Base-by-base conservation (phyloP, 2,888 invertebrate genomes). In the Drosophila algonquin region DNA sequence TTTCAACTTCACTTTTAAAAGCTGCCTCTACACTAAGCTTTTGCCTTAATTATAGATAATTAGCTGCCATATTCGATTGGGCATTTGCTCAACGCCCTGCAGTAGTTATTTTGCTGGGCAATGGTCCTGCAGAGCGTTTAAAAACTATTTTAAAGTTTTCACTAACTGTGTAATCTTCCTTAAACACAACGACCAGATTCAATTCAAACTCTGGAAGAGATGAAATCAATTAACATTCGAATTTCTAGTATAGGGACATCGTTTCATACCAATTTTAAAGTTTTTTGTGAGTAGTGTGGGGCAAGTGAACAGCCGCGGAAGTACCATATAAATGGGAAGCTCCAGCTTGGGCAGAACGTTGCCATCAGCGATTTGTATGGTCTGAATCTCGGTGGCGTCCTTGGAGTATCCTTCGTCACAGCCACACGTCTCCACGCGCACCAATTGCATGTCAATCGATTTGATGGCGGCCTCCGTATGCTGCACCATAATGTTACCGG, bases 311-410 rank as follows among this genome's bases (percentile, higher is more conserved):
- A 99, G 94, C 55, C 99, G 93, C 59, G 99, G 99, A 92, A 99
- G 96, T 90, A 98, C 95, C 98, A 99, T 98, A 93, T 97, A 95
- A 90, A 99, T 96, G 35, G 98, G 98, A 89, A 99, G 95, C 77
- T 95, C 94, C 53, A 98, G 93, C 75, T 95, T 95, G 68, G 96
- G 94, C 58, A 95, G 94, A 59, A 98, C 95, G 93, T 98, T 97
- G 35, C 99, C 99, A 90, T 97, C 98, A 1, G 97, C 98, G 73
- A 99, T 96, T 94, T 99, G 99, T 90, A 99, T 98, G 91, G 98
- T 99, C 93, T 99, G 99, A 81, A 99, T 97, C 94, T 99, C 99
- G 9, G 98, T 99, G 18, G 98, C 98, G 97, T 99, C 98, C 92
- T 96, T 95, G 1, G 98, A 91, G 92, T 96, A 98, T 14, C 98